Evolutionary conservation across 1,140 invertebrate genomes (phyloP).

Genomic region (Phymorhynchus buccinoides): DNA sequence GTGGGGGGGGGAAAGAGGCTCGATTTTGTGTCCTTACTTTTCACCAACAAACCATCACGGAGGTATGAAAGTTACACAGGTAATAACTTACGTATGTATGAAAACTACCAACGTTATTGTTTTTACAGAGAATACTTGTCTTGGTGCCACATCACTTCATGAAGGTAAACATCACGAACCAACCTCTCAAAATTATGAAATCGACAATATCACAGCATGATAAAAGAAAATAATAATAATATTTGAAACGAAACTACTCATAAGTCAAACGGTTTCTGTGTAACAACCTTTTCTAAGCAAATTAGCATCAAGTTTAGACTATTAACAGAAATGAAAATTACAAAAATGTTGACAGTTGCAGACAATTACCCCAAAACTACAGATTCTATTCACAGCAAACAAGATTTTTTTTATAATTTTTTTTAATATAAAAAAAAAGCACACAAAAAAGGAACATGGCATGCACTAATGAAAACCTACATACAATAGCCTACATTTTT

Average conservation of each 20-base stretch:
- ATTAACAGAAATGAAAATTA: not conserved
- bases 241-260: not conserved
- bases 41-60: not conserved
- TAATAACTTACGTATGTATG: not conserved
- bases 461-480: not conserved
- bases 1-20: no score
- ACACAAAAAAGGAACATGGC: not conserved
- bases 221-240: not conserved
- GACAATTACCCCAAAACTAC: not conserved
- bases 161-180: not conserved
- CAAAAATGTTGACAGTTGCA: not conserved
- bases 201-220: constrained; percentile 7
- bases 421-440: not conserved
- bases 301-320: not conserved
- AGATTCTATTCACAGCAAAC: not conserved
- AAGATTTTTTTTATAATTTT: not conserved
- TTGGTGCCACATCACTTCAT: constrained; percentile 24
- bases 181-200: not conserved
- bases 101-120: not conserved
- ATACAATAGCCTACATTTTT: not conserved
- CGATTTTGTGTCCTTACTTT: not conserved
- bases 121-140: not conserved
- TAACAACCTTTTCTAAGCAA: not conserved
- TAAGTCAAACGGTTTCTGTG: not conserved
- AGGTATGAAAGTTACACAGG: no score